Base-by-base conservation (phyloP, 2,888 invertebrate species). In the Megastigmus dorsalis region DNA sequence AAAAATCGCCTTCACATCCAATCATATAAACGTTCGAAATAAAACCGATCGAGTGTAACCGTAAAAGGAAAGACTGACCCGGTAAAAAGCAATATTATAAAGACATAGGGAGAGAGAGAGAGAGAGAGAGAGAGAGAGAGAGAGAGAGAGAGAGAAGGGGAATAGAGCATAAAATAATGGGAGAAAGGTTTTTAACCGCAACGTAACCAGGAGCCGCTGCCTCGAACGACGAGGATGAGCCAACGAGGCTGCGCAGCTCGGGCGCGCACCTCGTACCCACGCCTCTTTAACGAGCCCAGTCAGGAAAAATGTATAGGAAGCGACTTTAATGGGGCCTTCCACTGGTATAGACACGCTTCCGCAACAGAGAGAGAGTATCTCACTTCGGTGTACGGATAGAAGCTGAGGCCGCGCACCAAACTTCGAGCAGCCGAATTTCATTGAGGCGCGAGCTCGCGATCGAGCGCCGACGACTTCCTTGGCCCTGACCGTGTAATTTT, bases 211-310 rank as follows among this genome's bases (percentile, higher is more conserved):
- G 18, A 15, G 18, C n/a, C n/a, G n/a, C n/a, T n/a, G n/a, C n/a
- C n/a, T n/a, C n/a, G n/a, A n/a, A n/a, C 36, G 43, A 26, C 33
- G 75, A 75, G 67, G 72, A 72, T 72, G 67, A 72, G 72, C 72
- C 72, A 50, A 68, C 60, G 33, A n/a, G 5, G 15, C n/a, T 23
- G n/a, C 33, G 41, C 23, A 55, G n/a, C n/a, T n/a, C n/a, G n/a
- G n/a, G n/a, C n/a, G n/a, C n/a, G n/a, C n/a, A n/a, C n/a, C n/a
- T 38, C 43, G 60, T 76, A 76, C 78, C 71, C 78, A 76, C 79
- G 78, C 77, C 74, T 74, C 63, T 41, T 77, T 78, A 77, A 78
- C 77, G 77, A 77, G 71, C 62, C 60, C 55, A n/a, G n/a, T n/a
- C n/a, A 30, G 26, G 74, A 75, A 75, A 74, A 67, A 71, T 75